phyloP scores from a whole-genome alignment of 2,888 invertebrate genomes.

The Epirrhoe alternata region DNA sequence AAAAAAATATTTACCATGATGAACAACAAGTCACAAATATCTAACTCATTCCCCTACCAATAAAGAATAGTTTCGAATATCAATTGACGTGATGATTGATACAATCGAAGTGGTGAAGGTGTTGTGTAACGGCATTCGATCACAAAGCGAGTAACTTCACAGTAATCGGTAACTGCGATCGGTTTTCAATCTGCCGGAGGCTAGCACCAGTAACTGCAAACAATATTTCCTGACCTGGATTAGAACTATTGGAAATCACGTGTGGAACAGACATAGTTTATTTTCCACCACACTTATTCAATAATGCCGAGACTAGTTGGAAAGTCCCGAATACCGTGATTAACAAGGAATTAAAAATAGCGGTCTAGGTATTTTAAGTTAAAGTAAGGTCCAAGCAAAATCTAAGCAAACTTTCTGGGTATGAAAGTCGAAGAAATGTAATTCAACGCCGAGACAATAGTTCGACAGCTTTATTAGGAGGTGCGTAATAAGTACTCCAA shows the following conservation, averaged over 20 bases:
- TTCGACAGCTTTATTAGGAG: too few relatives aligned
- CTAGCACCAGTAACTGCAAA: not conserved
- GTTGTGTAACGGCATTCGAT: slow-evolving; percentile 6
- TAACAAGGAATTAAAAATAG: too few relatives aligned
- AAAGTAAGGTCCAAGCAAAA: too few relatives aligned
- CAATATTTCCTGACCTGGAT: slow-evolving; percentile 1
- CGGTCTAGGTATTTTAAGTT: too few relatives aligned
- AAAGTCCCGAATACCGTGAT: too few relatives aligned
- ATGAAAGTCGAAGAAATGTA: too few relatives aligned
- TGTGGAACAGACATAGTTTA: not conserved
- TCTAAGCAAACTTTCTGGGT: too few relatives aligned
- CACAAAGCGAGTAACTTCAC: slow-evolving; percentile 16
- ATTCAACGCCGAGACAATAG: too few relatives aligned
- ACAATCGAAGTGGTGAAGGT: not conserved
- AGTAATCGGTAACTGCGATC: slow-evolving; percentile 16
- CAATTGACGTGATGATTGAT: slow-evolving; percentile 5
- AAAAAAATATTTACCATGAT: not conserved
- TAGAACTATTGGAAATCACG: not conserved
- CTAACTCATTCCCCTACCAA: not conserved
- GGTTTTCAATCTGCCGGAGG: slow-evolving; percentile 5
- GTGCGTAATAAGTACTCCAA: too few relatives aligned
- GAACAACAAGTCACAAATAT: not conserved
- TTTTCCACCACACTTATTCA: not conserved
- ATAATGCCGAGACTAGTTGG: not conserved
- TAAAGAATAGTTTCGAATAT: slow-evolving; percentile 1